Evolutionary conservation across 1,140 invertebrate genomes (phyloP).

Genomic region (Chelonus insularis): DNA sequence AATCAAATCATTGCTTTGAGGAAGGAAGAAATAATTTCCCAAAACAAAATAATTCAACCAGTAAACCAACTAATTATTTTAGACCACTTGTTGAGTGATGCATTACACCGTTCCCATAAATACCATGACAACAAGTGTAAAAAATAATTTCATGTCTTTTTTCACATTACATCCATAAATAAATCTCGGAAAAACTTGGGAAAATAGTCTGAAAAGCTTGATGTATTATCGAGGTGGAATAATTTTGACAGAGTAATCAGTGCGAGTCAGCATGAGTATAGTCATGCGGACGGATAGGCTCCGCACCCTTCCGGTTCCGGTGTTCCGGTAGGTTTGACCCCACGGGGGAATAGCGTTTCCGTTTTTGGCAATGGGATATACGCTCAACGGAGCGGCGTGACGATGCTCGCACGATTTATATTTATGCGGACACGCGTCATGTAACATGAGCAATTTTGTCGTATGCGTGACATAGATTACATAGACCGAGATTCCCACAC

Average conservation of each 20-base stretch:
- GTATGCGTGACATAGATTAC: background rate
- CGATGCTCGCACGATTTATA: slow-evolving; percentile 29
- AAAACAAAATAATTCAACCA: too few species aligned
- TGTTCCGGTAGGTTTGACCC: slow-evolving; percentile 58
- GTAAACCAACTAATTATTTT: too few species aligned
- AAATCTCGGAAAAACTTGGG: too few species aligned
- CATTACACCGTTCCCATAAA: too few species aligned
- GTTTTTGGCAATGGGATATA: slow-evolving; percentile 49
- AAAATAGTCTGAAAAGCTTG: background rate
- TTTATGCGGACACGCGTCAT: slow-evolving; percentile 18
- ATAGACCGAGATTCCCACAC: background rate
- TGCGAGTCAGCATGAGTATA: slow-evolving; percentile 50
- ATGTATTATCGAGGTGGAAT: background rate
- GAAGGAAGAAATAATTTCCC: too few species aligned
- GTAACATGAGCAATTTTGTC: background rate
- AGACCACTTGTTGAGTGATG: too few species aligned
- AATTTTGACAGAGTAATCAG: slow-evolving; percentile 45
- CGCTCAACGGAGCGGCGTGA: slow-evolving; percentile 54
- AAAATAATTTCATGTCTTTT: too few species aligned
- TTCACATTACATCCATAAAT: too few species aligned
- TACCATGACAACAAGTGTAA: too few species aligned
- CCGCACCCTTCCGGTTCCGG: slow-evolving; percentile 60
- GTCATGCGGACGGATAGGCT: slow-evolving; percentile 43
- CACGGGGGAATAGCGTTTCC: slow-evolving; percentile 17
- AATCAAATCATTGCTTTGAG: too few species aligned